Percentiles rank a stretch among this genome's conserved stretches.
These are phyloP conservation scores for Gallinago nigripennis DNA, from an alignment of 2,797 vertebrate species.

Conservation along the genomic window DNA sequence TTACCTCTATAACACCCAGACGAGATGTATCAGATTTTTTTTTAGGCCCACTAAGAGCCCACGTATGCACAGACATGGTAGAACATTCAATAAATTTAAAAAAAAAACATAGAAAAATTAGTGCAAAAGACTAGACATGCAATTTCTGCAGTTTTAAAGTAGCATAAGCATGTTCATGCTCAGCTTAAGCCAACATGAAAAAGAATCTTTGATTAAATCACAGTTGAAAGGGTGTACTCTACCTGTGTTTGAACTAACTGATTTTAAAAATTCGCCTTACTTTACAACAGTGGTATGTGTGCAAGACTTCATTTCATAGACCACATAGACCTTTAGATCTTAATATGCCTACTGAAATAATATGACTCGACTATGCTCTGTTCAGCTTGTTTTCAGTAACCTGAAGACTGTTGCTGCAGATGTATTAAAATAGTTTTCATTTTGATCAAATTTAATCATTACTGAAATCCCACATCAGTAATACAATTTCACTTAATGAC, in stretches of 20 bases:
- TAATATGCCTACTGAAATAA: neutral
- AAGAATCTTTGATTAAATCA: neutral
- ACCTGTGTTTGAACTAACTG: neutral
- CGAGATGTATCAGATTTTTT: neutral
- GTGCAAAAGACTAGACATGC: neutral
- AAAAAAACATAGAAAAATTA: neutral
- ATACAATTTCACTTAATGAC: neutral
- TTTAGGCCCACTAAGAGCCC: neutral
- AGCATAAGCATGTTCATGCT: neutral
- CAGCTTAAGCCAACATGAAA: neutral
- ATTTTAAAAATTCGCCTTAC: neutral
- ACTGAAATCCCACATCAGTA: neutral
- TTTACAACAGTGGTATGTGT: neutral
- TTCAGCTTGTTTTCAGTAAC: neutral
- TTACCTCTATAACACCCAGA: neutral
- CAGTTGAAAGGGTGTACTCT: neutral
- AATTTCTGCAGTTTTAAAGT: neutral
- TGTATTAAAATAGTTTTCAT: neutral
- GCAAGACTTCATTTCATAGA: neutral
- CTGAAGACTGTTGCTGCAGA: neutral
- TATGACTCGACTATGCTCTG: rapidly evolving
- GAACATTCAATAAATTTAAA: neutral
- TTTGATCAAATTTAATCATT: neutral
- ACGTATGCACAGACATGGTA: neutral
- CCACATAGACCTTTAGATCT: neutral